Percentiles rank a stretch among this genome's conserved stretches.
Conservation (phyloP, 1,140 invertebrate genomes). For the Cydia fagiglandana region DNA sequence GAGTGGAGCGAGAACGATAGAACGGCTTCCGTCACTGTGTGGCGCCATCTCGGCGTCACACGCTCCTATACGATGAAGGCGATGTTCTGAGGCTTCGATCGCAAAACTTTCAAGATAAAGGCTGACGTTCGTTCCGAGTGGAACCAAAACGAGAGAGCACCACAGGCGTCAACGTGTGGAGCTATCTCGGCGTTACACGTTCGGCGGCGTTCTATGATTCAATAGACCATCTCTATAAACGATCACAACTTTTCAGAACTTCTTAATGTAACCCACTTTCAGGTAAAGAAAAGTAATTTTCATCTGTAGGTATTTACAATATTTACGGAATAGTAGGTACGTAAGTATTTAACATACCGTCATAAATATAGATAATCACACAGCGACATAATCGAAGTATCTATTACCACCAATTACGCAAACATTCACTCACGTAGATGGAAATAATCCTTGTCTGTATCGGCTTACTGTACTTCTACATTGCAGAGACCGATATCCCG, state of each 20-base stretch:
- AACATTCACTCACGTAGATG: constrained; percentile 32
- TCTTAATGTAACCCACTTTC: no score
- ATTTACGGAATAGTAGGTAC: no score
- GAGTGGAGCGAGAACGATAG: constrained; percentile 88
- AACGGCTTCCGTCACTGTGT: constrained; percentile 81
- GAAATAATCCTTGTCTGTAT: constrained; percentile 39
- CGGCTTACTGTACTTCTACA: constrained; percentile 8
- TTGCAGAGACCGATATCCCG: background rate
- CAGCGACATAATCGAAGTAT: background rate
- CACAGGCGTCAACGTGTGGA: constrained; percentile 81
- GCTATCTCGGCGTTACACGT: no score
- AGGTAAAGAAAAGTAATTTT: no score
- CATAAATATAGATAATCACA: background rate
- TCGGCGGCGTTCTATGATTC: no score
- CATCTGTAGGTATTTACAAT: background rate
- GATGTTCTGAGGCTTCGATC: constrained; percentile 86
- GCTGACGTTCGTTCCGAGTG: constrained; percentile 84
- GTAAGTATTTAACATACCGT: background rate
- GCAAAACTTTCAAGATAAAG: constrained; percentile 84
- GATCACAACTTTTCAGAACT: no score
- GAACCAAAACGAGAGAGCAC: constrained; percentile 90
- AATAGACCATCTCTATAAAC: no score
- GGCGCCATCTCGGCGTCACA: no score
- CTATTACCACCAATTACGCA: background rate
- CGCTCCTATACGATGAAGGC: no score